These are phyloP conservation scores for Tyria jacobaeae DNA, from an alignment of 2,888 invertebrate genomes.

Conservation along the genomic window DNA sequence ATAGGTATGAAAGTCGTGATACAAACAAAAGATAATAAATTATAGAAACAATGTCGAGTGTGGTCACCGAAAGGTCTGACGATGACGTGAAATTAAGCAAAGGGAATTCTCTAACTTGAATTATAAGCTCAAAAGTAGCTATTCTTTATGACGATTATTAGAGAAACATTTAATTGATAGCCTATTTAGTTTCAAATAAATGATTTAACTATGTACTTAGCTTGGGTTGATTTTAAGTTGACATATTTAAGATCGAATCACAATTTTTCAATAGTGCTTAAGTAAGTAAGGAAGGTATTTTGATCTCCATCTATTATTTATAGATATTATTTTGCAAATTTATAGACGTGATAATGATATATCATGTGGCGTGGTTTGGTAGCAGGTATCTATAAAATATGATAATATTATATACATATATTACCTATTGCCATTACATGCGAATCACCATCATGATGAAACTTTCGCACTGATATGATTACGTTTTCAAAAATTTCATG, in stretches of 20 bases:
- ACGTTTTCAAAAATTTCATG: too few relatives aligned
- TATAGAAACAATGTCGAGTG: slow-evolving; percentile 7
- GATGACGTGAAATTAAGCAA: neutral
- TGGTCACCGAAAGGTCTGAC: slow-evolving; percentile 4
- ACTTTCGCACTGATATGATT: too few relatives aligned
- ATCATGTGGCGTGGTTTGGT: neutral
- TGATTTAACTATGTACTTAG: neutral
- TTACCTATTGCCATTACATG: too few relatives aligned
- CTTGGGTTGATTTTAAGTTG: neutral
- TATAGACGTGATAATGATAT: neutral
- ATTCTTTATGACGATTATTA: neutral
- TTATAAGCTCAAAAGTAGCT: neutral
- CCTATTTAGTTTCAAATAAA: neutral
- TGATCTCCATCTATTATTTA: neutral
- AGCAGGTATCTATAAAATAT: too few relatives aligned
- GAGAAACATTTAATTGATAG: neutral
- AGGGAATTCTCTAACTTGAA: slow-evolving; percentile 1
- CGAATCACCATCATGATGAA: too few relatives aligned
- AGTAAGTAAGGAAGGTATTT: neutral
- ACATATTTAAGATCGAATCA: too few relatives aligned
- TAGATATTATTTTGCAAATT: neutral
- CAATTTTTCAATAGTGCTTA: too few relatives aligned
- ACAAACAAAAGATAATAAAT: slow-evolving; percentile 20
- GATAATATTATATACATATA: too few relatives aligned
- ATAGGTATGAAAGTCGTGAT: slow-evolving; percentile 9